Conservation (phyloP, 2,888 invertebrate species). For the Lepidochitona cinerea region DNA sequence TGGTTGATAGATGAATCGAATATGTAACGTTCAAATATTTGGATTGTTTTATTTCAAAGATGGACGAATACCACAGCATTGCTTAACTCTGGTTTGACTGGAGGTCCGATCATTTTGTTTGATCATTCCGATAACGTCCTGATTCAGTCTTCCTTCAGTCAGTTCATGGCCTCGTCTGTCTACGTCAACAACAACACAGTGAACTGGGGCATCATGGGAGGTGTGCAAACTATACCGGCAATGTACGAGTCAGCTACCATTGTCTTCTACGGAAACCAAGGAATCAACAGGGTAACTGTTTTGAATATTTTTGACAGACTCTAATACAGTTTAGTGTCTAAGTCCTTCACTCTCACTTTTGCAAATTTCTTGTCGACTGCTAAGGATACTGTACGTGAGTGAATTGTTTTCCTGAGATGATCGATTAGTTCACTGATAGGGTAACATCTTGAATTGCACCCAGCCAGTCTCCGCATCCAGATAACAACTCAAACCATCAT, state of each 20-base stretch:
- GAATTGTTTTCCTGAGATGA: too few species aligned
- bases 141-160: conserved; percentile 43
- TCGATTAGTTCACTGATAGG: too few species aligned
- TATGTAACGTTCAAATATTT: neutral
- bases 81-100: conserved; percentile 41
- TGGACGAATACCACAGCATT: conserved; percentile 23
- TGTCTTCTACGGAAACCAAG: conserved; percentile 13
- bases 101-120: conserved; percentile 48
- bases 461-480: too few species aligned
- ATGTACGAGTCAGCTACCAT: conserved; percentile 43
- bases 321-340: too few species aligned
- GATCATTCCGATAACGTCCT: conserved; percentile 39
- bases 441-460: too few species aligned
- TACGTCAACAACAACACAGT: conserved; percentile 40
- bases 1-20: neutral
- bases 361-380: too few species aligned
- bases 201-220: conserved; percentile 56
- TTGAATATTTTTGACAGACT: too few species aligned
- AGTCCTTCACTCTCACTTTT: too few species aligned
- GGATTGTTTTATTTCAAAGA: conserved; percentile 13
- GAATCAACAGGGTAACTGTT: neutral
- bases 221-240: conserved; percentile 37
- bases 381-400: too few species aligned
- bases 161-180: conserved; percentile 49
- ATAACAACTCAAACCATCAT: too few species aligned